phyloP scores from a whole-genome alignment of 2,888 invertebrate species.

The Sesamia inferens region DNA sequence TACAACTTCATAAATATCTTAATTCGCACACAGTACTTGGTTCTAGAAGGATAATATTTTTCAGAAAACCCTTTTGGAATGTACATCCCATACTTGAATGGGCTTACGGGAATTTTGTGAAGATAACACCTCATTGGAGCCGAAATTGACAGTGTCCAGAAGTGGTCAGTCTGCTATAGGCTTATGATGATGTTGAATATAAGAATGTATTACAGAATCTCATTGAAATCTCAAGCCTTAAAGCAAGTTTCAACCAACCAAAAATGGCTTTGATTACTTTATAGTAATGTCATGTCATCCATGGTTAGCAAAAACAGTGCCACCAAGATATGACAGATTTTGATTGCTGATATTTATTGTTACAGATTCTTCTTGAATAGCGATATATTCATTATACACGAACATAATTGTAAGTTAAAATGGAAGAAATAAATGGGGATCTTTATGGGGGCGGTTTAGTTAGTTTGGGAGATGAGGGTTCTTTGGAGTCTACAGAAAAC shows the following conservation, averaged over 20 bases:
- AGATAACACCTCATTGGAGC: not conserved
- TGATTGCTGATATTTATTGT: slow-evolving; percentile 50
- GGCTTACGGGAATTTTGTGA: not conserved
- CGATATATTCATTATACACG: slow-evolving; percentile 82
- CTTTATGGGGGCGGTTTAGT: slow-evolving; percentile 87
- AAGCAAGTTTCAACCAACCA: not conserved
- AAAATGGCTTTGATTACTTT: no score
- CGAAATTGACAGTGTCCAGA: no score
- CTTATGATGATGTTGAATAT: no score
- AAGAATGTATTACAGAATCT: not conserved
- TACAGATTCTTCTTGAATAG: slow-evolving; percentile 85
- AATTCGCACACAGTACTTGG: not conserved
- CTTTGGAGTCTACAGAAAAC: slow-evolving; percentile 86
- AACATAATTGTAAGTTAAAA: slow-evolving; percentile 89
- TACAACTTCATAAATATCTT: not conserved
- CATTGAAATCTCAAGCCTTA: not conserved
- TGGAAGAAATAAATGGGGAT: slow-evolving; percentile 91
- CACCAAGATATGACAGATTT: slow-evolving; percentile 5
- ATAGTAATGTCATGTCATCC: no score
- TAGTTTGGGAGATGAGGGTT: slow-evolving; percentile 87
- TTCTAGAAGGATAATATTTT: not conserved
- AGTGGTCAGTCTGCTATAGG: no score
- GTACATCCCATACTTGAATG: no score
- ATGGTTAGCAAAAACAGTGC: not conserved
- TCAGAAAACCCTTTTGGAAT: not conserved